Percentiles rank a stretch among this genome's conserved stretches.
phyloP scores from a whole-genome alignment of 1,140 invertebrate species.

The Megathymus violae region DNA sequence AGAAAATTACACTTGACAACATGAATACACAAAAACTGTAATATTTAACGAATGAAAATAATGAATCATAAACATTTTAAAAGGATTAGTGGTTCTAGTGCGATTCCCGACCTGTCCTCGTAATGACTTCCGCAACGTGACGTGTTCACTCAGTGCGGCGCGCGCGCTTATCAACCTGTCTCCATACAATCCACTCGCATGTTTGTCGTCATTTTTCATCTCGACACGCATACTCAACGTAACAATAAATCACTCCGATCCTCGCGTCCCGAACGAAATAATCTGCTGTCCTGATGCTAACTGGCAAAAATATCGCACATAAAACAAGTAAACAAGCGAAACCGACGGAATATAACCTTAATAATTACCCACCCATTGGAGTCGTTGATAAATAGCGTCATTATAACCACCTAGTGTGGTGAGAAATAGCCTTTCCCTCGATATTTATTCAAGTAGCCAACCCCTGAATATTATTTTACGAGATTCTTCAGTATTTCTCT shows the following conservation, averaged over 20 bases:
- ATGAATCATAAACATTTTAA: conserved; percentile 59
- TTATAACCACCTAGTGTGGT: conserved; percentile 75
- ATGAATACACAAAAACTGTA: conserved; percentile 6
- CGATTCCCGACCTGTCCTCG: conserved; percentile 72
- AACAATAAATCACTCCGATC: conserved; percentile 79
- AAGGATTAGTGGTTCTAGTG: conserved; percentile 63
- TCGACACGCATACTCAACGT: conserved; percentile 82
- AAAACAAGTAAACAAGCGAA: conserved; percentile 74
- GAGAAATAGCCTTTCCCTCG: conserved; percentile 71
- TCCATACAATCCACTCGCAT: conserved; percentile 60
- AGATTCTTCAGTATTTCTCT: conserved; percentile 42
- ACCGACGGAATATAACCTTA: conserved; percentile 74
- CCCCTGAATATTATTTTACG: conserved; percentile 54
- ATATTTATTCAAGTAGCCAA: conserved; percentile 76
- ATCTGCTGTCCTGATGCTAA: conserved; percentile 71
- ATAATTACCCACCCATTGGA: conserved; percentile 80
- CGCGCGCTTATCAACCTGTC: conserved; percentile 12
- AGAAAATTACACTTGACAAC: conserved; percentile 13
- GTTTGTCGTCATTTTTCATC: conserved; percentile 80
- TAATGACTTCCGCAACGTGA: conserved; percentile 72
- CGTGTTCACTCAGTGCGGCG: too few relatives aligned
- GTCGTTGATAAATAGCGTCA: conserved; percentile 78
- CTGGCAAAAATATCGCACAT: conserved; percentile 66
- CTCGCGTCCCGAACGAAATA: conserved; percentile 67
- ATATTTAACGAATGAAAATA: conserved; percentile 35